Evolutionary conservation across 2,113 vertebrate species (phyloP).

Genomic region (Mobula birostris): DNA sequence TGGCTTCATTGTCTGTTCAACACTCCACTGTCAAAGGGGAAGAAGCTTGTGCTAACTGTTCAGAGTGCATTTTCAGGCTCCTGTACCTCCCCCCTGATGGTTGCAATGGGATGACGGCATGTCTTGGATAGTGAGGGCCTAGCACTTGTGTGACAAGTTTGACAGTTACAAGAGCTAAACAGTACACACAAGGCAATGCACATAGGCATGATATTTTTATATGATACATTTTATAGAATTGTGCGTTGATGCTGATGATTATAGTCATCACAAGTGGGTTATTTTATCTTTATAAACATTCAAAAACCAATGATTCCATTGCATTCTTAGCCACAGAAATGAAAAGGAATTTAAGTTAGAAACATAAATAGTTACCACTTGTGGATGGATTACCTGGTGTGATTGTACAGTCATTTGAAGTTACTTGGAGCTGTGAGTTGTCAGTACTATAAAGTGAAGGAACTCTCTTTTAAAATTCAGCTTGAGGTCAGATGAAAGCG

Average conservation of each 20-base stretch:
- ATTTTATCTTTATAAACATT: neutral
- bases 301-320: neutral
- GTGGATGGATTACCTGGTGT: conserved; percentile 33
- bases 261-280: neutral
- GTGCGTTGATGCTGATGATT: neutral
- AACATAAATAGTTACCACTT: conserved; percentile 22
- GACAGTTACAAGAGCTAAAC: neutral
- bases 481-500: conserved; percentile 33
- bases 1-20: too few relatives aligned
- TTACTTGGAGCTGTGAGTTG: conserved; percentile 7
- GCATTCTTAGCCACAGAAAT: neutral
- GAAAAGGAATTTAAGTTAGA: conserved; percentile 2
- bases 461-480: conserved; percentile 31
- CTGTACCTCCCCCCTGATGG: too few relatives aligned
- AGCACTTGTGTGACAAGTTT: neutral
- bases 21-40: too few relatives aligned
- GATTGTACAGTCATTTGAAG: conserved; percentile 31
- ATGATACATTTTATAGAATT: neutral
- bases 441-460: conserved; percentile 22
- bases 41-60: too few relatives aligned
- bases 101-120: too few relatives aligned
- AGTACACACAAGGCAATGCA: neutral
- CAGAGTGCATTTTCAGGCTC: too few relatives aligned
- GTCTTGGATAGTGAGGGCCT: too few relatives aligned
- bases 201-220: neutral